Evolutionary conservation across 2,113 vertebrate genomes (phyloP).

Genomic region (Hypocryptadius cinnamomeus): DNA sequence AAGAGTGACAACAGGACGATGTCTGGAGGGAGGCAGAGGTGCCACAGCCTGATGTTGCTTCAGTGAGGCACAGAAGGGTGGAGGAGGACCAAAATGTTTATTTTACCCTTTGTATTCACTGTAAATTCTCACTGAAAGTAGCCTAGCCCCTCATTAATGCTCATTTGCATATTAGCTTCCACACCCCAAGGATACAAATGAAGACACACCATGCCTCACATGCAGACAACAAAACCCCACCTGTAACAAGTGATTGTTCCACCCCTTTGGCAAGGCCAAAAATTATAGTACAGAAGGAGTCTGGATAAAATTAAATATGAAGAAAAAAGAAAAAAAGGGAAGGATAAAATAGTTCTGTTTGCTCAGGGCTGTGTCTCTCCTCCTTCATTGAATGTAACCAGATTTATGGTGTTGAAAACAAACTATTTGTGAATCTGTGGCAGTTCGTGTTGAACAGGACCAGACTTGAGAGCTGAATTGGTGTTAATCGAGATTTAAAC

Average conservation of each 20-base stretch:
- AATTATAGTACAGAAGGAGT: not conserved
- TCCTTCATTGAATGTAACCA: not conserved
- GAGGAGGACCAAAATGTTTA: not conserved
- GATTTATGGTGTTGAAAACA: not conserved
- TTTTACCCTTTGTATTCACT: not conserved
- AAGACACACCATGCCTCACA: not conserved
- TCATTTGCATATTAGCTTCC: not conserved
- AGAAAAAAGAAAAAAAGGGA: not conserved
- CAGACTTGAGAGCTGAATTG: not conserved
- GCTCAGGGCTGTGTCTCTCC: not conserved
- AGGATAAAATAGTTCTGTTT: not conserved
- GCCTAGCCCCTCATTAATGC: not conserved
- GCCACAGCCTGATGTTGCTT: not conserved
- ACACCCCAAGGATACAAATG: not conserved
- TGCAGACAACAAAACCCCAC: not conserved
- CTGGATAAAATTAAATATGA: not conserved
- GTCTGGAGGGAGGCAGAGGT: not conserved
- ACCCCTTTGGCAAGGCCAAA: not conserved
- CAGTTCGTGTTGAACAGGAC: not conserved
- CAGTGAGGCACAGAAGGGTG: not conserved
- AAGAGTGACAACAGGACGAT: too few relatives aligned
- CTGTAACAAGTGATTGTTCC: rapidly evolving
- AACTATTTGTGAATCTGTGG: not conserved
- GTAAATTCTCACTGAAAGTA: not conserved
- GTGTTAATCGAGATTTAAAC: not conserved